Percentiles rank a stretch among this genome's conserved stretches.
Evolutionary conservation across 1,140 invertebrate species (phyloP).

Genomic region (Andrena cerasifolii): DNA sequence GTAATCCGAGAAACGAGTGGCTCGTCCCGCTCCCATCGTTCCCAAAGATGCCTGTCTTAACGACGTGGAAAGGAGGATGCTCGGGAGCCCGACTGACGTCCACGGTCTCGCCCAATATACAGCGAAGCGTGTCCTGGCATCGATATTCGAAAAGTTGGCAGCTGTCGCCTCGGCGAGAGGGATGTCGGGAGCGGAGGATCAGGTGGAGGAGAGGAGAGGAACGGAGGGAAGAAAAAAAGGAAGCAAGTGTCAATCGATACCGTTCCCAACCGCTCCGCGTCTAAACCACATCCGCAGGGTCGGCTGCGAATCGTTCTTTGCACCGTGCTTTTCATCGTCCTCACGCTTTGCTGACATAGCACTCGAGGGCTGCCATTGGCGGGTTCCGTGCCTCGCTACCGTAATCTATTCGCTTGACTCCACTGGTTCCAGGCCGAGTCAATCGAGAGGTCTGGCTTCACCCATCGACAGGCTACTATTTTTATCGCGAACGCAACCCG

Average conservation of each 20-base stretch:
- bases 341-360: conserved; percentile 47
- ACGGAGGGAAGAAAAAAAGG: not conserved
- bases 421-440: not conserved
- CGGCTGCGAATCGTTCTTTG: conserved; percentile 41
- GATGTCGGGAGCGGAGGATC: not conserved
- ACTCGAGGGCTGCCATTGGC: conserved; percentile 30
- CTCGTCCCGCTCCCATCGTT: not conserved
- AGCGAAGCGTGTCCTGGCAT: conserved; percentile 33
- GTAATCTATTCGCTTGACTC: conserved; percentile 3
- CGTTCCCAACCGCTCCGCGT: not conserved
- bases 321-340: conserved; percentile 29
- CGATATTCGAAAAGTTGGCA: conserved; percentile 44
- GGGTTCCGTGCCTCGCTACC: conserved; percentile 1
- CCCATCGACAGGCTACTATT: no score
- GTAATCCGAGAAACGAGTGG: not conserved
- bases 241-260: conserved; percentile 41
- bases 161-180: conserved; percentile 35
- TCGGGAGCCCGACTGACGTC: conserved; percentile 2
- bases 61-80: conserved; percentile 4
- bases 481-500: no score
- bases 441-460: not conserved
- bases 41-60: not conserved
- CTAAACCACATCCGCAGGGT: conserved; percentile 31
- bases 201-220: not conserved
- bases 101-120: no score